A percentile compares a stretch with the other conserved stretches of the same genome.
Conservation (phyloP, 2,797 vertebrate genomes). For the Sebastolobus altivelis region DNA sequence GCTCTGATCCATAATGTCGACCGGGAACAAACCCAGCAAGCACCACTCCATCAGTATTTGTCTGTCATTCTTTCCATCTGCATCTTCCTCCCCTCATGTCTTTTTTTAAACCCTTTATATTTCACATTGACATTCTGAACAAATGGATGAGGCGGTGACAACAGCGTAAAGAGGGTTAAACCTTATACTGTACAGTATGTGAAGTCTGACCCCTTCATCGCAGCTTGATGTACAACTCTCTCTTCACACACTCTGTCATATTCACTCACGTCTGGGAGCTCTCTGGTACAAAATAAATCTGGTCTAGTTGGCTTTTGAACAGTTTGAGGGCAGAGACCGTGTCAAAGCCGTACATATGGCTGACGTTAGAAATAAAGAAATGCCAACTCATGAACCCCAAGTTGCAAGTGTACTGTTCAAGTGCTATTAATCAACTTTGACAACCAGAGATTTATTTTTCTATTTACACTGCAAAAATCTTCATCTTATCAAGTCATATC, state of each 20-base stretch:
- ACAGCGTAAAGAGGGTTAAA: constrained; percentile 23
- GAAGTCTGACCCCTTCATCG: not conserved
- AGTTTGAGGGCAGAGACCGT: constrained; percentile 27
- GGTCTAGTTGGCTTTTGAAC: not conserved
- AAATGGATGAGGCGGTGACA: not conserved
- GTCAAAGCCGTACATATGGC: not conserved
- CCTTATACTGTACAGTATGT: not conserved
- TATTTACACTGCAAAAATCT: not conserved
- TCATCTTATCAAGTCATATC: not conserved
- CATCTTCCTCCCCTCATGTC: not conserved
- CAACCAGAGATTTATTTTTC: not conserved
- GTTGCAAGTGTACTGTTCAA: not conserved
- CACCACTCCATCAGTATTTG: constrained; percentile 49
- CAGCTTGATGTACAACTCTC: not conserved
- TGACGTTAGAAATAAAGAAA: not conserved
- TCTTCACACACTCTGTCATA: constrained; percentile 1
- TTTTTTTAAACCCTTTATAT: not conserved
- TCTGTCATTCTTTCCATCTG: constrained; percentile 17
- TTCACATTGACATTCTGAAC: constrained; percentile 30
- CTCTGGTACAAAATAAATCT: not conserved
- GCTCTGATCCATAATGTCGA: constrained; percentile 24
- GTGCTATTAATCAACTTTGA: constrained; percentile 1
- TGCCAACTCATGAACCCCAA: not conserved
- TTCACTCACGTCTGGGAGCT: not conserved
- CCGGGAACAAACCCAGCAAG: constrained; percentile 26